Conservation (phyloP, 2,888 invertebrate genomes). For the Drosophila differens region DNA sequence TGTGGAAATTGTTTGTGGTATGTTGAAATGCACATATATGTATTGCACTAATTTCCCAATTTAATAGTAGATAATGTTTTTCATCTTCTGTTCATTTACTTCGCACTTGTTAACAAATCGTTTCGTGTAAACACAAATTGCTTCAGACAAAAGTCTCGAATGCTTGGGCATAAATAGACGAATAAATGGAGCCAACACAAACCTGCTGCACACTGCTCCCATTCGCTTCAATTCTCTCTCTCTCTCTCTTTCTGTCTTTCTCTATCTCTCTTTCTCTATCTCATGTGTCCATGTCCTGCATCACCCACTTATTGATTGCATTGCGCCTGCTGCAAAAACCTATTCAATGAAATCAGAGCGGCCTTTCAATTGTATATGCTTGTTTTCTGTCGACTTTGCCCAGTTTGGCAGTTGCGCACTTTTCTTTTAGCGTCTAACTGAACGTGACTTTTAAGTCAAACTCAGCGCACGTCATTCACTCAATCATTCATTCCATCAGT, state of each 20-base stretch:
- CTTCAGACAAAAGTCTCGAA: conserved; percentile 23
- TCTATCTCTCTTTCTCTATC: neutral
- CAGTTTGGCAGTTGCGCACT: conserved; percentile 56
- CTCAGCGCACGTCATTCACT: conserved; percentile 41
- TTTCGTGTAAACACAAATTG: conserved; percentile 63
- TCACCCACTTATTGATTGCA: conserved; percentile 56
- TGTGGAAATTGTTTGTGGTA: conserved; percentile 56
- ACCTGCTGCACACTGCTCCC: conserved; percentile 6
- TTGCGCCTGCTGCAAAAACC: conserved; percentile 20
- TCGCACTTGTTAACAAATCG: conserved; percentile 78
- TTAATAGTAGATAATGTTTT: conserved; percentile 35
- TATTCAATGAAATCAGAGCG: conserved; percentile 27
- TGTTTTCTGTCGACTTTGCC: conserved; percentile 26
- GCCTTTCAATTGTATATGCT: conserved; percentile 15
- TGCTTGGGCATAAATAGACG: conserved; percentile 36
- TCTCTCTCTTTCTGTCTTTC: neutral
- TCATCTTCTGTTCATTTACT: conserved; percentile 22
- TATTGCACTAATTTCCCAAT: conserved; percentile 68
- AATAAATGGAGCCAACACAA: conserved; percentile 15
- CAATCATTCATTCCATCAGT: conserved; percentile 56
- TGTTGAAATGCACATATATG: conserved; percentile 60
- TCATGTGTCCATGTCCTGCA: conserved; percentile 19
- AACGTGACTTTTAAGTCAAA: conserved; percentile 75
- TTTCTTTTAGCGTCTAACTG: conserved; percentile 39
- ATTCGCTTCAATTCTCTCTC: neutral